Evolutionary conservation across 2,888 invertebrate genomes (phyloP).

Genomic region (Melitaea athalia): DNA sequence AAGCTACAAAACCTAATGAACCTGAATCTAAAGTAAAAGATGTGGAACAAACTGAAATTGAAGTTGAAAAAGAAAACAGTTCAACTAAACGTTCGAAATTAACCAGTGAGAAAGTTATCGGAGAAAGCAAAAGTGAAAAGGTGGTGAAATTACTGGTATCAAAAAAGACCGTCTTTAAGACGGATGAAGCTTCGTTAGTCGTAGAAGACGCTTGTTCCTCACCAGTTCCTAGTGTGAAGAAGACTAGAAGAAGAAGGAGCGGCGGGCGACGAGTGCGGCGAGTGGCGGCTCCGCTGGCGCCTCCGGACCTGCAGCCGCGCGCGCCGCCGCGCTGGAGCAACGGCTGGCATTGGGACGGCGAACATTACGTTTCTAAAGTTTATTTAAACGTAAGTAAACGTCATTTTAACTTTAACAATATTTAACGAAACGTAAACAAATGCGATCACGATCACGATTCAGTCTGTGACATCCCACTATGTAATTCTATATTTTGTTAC

Average conservation of each 20-base stretch:
- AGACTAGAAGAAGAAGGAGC: slow-evolving; percentile 48
- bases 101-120: slow-evolving; percentile 47
- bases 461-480: no score
- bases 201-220: slow-evolving; percentile 57
- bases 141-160: slow-evolving; percentile 71
- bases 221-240: slow-evolving; percentile 45
- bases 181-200: slow-evolving; percentile 66
- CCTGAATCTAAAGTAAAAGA: slow-evolving; percentile 33
- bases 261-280: slow-evolving; percentile 48
- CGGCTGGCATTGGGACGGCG: slow-evolving; percentile 96
- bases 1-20: slow-evolving; percentile 35
- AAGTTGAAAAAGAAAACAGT: slow-evolving; percentile 40
- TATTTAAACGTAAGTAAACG: slow-evolving; percentile 94
- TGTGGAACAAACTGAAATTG: slow-evolving; percentile 31
- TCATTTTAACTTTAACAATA: neutral
- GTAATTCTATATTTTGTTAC: no score
- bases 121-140: slow-evolving; percentile 68
- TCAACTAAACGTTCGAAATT: slow-evolving; percentile 60
- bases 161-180: slow-evolving; percentile 71
- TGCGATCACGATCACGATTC: neutral
- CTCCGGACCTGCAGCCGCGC: slow-evolving; percentile 51
- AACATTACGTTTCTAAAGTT: slow-evolving; percentile 90
- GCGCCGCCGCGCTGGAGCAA: slow-evolving; percentile 88
- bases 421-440: neutral
- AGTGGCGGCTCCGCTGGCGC: slow-evolving; percentile 42